phyloP scores from a whole-genome alignment of 1,140 invertebrate genomes.

The Notospermus geniculatus region DNA sequence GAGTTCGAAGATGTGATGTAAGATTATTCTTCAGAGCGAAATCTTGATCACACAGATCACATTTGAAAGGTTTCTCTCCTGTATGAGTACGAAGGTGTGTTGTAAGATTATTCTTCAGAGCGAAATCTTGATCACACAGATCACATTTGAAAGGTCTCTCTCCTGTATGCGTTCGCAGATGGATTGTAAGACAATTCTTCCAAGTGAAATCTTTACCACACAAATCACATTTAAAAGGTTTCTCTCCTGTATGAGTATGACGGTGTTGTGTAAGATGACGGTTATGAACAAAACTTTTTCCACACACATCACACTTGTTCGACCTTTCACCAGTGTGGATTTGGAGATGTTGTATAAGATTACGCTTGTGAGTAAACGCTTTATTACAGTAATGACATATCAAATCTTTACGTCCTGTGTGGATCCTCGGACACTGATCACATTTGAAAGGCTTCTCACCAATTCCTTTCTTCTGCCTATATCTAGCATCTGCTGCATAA shows the following conservation, averaged over 20 bases:
- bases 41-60: too few species aligned
- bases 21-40: too few species aligned
- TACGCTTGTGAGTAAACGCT: conserved; percentile 23
- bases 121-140: conserved; percentile 60
- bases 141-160: conserved; percentile 40
- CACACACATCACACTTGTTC: conserved; percentile 30
- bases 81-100: too few species aligned
- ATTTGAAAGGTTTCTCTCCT: too few species aligned
- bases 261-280: conserved; percentile 29
- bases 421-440: conserved; percentile 1
- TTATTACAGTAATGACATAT: conserved; percentile 27
- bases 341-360: conserved; percentile 21
- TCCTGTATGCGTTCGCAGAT: conserved; percentile 28
- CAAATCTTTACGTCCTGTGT: conserved; percentile 17
- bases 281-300: conserved; percentile 27
- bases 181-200: conserved; percentile 23
- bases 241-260: conserved; percentile 54
- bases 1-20: too few species aligned
- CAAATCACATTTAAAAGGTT: conserved; percentile 54
- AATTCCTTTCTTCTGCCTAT: too few species aligned
- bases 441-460: too few species aligned
- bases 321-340: conserved; percentile 26
- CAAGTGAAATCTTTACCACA: conserved; percentile 38
- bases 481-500: too few species aligned
- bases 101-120: too few species aligned